These are phyloP conservation scores for Neuroscelio doddi DNA, from an alignment of 2,888 invertebrate genomes.

Conservation along the genomic window DNA sequence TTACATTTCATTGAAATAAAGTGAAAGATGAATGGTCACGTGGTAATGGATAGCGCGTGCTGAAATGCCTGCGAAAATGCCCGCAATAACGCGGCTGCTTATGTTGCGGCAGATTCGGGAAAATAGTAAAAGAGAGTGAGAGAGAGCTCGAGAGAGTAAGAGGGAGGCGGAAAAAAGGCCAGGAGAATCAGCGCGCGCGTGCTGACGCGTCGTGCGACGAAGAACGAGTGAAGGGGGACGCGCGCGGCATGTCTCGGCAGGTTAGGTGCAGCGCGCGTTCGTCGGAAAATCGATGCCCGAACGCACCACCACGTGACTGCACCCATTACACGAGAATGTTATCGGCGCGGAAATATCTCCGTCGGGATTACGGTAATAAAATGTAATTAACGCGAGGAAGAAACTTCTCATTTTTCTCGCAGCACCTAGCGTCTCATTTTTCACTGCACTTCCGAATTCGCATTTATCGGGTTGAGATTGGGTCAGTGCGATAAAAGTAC, in stretches of 20 bases:
- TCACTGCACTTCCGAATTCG: constrained; percentile 2
- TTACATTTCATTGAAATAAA: too few relatives aligned
- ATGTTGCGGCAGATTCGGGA: constrained; percentile 27
- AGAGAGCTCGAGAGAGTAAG: constrained; percentile 12
- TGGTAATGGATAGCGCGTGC: constrained; percentile 33
- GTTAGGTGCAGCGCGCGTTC: constrained; percentile 51
- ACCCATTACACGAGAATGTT: constrained; percentile 56
- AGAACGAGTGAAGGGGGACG: constrained; percentile 42
- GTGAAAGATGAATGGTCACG: constrained; percentile 16
- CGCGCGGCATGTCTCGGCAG: constrained; percentile 46
- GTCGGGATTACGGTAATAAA: constrained; percentile 20
- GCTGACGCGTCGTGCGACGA: constrained; percentile 39
- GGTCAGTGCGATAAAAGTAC: constrained; percentile 20
- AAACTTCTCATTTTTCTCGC: background rate
- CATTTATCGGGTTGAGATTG: constrained; percentile 17
- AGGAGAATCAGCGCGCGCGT: constrained; percentile 40
- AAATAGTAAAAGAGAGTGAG: constrained; percentile 20
- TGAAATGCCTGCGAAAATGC: constrained; percentile 31
- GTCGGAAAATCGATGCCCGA: constrained; percentile 64
- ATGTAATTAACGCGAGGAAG: constrained; percentile 29
- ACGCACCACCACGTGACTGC: constrained; percentile 62
- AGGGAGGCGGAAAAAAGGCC: constrained; percentile 30
- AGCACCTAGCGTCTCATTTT: background rate
- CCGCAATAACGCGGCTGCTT: constrained; percentile 34
- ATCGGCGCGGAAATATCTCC: constrained; percentile 47